Base-by-base conservation (phyloP, 2,797 vertebrate species). In the Gymnoscopelus braueri region DNA sequence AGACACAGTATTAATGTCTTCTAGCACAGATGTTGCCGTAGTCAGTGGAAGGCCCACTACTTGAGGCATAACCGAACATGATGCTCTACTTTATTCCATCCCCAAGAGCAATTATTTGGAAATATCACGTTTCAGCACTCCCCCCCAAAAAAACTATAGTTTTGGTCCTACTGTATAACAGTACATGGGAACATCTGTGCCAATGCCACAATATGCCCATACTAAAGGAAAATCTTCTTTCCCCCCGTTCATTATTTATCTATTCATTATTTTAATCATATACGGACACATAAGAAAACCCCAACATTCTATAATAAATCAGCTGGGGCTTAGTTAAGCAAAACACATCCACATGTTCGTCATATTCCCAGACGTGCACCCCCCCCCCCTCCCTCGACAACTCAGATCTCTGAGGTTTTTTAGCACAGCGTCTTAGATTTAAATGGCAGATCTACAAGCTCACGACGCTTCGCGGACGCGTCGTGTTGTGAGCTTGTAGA, bases 241-340 rank as follows among this genome's bases (percentile, higher is more conserved):
- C 55, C 29, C 24, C 55, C 24, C 29, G 55, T 29, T 29, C 55
- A 29, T 56, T 56, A 10, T 35, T 35, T 39, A 39, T 39, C 44
- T 60, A 15, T 60, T 3, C 59, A 48, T 23, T 23, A 44, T 44
- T 44, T 44, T 44, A 44, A 44, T 44, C 39, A 23, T 57, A 52
- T 5, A 3, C 19, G 58, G 19, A 65, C 29, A 12, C 26, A 65
- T 59, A 24, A 10, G 8, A 44, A 39, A 60, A 70, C 23, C 50
- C 58, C 32, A 48, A 0, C 19, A 13, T 62, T 50, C 12, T 67
- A 15, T 39, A 44, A 44, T 44, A 39, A 63, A 71, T 50, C 68
- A 72, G 19, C 50, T 58, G 69, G 63, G 70, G 60, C 63, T 77
- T 71, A 56, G 48, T 75, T 69, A 58, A 74, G 69, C 71, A 73